Percentiles rank a stretch among this genome's conserved stretches.
Conservation (phyloP, 2,888 invertebrate species). For the Piscicola geometra region DNA sequence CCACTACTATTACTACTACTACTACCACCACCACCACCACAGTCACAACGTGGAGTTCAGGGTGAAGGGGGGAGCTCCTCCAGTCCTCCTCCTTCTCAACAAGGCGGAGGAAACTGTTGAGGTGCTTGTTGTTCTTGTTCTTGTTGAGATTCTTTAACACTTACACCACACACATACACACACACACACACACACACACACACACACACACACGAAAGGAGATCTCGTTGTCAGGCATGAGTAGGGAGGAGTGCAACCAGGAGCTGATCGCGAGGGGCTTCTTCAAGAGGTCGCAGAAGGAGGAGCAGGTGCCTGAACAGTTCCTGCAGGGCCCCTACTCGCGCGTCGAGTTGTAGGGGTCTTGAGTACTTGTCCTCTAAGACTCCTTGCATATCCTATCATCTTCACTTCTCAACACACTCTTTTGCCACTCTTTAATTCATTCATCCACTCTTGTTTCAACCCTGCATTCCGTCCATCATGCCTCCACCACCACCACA, state of each 20-base stretch:
- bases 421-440: too few relatives aligned
- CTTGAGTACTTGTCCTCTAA: neutral
- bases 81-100: conserved; percentile 40
- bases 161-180: neutral
- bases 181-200: neutral
- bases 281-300: conserved; percentile 38
- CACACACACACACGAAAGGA: conserved; percentile 29
- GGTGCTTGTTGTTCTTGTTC: conserved; percentile 11
- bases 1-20: conserved; percentile 11
- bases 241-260: conserved; percentile 41
- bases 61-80: conserved; percentile 40
- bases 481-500: too few relatives aligned
- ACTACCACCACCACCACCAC: neutral
- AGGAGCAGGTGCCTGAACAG: conserved; percentile 40
- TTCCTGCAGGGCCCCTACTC: conserved; percentile 40
- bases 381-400: too few relatives aligned
- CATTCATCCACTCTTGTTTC: too few relatives aligned
- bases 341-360: conserved; percentile 36
- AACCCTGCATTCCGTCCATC: too few relatives aligned
- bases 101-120: conserved; percentile 36
- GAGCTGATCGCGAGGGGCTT: conserved; percentile 40
- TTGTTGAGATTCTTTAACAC: neutral
- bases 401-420: too few relatives aligned
- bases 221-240: conserved; percentile 36
- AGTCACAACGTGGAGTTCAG: conserved; percentile 42